Conservation (phyloP, 2,113 vertebrate genomes). For the Maccullochella peelii region DNA sequence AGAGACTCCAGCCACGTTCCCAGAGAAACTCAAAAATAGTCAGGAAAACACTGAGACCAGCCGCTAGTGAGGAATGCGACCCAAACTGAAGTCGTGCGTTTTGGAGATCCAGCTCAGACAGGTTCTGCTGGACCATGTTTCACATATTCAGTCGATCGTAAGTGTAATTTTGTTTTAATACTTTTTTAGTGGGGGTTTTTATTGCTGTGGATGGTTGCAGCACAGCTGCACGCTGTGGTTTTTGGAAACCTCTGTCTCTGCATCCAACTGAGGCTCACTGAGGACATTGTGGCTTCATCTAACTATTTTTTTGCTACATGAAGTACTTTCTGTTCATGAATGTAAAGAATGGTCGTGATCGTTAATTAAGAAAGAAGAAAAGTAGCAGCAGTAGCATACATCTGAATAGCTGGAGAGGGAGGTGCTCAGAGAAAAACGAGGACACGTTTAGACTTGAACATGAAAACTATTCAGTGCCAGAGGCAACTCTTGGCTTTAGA, state of each 20-base stretch:
- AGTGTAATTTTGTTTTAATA: slow-evolving; percentile 62
- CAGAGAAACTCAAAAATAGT: slow-evolving; percentile 79
- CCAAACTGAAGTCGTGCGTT: slow-evolving; percentile 53
- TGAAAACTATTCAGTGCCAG: slow-evolving; percentile 72
- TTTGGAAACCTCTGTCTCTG: slow-evolving; percentile 52
- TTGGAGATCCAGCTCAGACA: slow-evolving; percentile 56
- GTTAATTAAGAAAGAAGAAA: slow-evolving; percentile 27
- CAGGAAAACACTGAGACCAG: slow-evolving; percentile 57
- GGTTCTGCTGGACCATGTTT: slow-evolving; percentile 77
- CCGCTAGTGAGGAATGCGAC: slow-evolving; percentile 74
- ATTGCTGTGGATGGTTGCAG: slow-evolving; percentile 23
- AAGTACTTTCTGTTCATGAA: slow-evolving; percentile 8
- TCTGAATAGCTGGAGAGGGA: slow-evolving; percentile 20
- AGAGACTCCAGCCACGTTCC: slow-evolving; percentile 67
- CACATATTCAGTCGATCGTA: slow-evolving; percentile 82
- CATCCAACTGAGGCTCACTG: slow-evolving; percentile 42
- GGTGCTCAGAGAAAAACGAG: slow-evolving; percentile 18
- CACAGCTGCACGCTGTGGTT: slow-evolving; percentile 62
- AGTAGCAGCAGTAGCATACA: not conserved
- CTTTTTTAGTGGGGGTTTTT: slow-evolving; percentile 24
- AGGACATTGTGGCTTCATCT: slow-evolving; percentile 1
- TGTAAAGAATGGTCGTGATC: slow-evolving; percentile 8
- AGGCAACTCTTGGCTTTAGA: slow-evolving; percentile 46
- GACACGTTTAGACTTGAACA: slow-evolving; percentile 75
- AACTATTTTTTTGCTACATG: not conserved